Evolutionary conservation across 2,113 vertebrate genomes (phyloP).

Genomic region (Deroptyus accipitrinus): DNA sequence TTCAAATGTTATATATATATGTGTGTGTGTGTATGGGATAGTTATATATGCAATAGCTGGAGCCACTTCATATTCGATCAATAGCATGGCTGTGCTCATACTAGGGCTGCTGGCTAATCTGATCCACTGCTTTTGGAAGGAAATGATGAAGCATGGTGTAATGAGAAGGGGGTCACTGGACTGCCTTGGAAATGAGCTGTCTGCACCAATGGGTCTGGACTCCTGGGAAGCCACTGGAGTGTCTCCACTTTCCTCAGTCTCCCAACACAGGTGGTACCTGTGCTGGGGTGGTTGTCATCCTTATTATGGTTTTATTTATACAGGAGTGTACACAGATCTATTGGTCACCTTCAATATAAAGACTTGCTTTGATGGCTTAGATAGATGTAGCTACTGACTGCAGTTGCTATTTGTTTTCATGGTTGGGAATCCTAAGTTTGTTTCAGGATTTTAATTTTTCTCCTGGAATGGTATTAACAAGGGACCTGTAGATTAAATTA

Average conservation of each 20-base stretch:
- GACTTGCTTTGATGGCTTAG: neutral
- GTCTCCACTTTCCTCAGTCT: neutral
- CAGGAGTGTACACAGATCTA: rapidly evolving
- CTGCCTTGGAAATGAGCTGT: neutral
- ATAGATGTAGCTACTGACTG: neutral
- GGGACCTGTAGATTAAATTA: neutral
- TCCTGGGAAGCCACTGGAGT: neutral
- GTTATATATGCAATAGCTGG: neutral
- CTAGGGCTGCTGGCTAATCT: neutral
- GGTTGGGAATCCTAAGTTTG: neutral
- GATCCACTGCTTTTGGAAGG: neutral
- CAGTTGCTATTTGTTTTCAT: neutral
- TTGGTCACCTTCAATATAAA: neutral
- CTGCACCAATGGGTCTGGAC: neutral
- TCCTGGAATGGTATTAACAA: neutral
- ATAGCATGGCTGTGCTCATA: neutral
- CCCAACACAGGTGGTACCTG: neutral
- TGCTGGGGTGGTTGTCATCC: neutral
- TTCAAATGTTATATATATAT: neutral
- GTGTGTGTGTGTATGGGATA: rapidly evolving
- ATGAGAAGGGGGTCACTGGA: neutral
- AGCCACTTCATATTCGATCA: neutral
- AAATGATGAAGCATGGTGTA: rapidly evolving
- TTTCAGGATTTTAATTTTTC: neutral
- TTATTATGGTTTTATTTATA: neutral